Evolutionary conservation across 2,888 invertebrate genomes (phyloP), one percentile per base, ranked within the genome.

Genomic region (Nezara viridula): DNA sequence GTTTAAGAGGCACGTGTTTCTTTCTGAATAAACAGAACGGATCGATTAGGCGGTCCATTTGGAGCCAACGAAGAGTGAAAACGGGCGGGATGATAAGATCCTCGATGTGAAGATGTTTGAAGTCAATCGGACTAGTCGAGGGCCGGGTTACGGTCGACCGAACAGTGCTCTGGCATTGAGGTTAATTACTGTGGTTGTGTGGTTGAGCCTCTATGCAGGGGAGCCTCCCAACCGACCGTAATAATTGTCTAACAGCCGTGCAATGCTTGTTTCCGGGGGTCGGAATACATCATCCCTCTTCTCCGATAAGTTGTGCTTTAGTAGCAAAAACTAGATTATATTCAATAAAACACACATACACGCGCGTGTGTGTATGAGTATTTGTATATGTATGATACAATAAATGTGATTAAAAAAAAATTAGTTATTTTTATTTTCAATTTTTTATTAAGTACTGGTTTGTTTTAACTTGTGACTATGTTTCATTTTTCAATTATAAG

Each of bases 211-310:
- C 44, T 81, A 47, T 81, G 81, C 81, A 44, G 81, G 81, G 81
- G 81, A 37, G 44, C 37, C n/a, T 47, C 12, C 44, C 81, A 81
- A n/a, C 81, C 81, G 44, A 81, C 81, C 81, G 81, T 81, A 47
- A 81, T 81, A 81, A 81, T 81, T 81, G 81, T 81, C 81, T 81
- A 81, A 81, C 81, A 81, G 81, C 81, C 81, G 81, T 81, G 81
- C 81, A 12, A 21, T 40, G n/a, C 44, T 47, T 81, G 81, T 47
- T 81, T 44, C 81, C 81, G 40, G 44, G 81, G 44, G 12, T 44
- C 44, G 81, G 81, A 81, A 47, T 40, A 47, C 44, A 47, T 44
- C 81, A 40, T 81, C 44, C 81, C 44, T 47, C 40, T 47, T n/a
- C 44, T 44, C 10, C 14, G 81, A 81, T 81, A 12, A 16, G 32